Base-by-base conservation (phyloP, 1,140 invertebrate genomes). In the Matsumurasca onukii region DNA sequence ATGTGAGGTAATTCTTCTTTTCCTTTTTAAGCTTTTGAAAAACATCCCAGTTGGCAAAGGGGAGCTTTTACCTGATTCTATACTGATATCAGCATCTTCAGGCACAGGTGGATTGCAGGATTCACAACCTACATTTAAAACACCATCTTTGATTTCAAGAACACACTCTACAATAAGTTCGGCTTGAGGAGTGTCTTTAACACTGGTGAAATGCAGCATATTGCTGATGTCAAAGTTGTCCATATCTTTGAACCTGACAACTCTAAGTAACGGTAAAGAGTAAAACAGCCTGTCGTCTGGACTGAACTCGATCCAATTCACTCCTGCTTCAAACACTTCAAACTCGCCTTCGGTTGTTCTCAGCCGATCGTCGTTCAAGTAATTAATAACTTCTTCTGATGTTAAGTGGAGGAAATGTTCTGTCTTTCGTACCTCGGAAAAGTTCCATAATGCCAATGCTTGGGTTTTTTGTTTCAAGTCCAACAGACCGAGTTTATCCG, bases 401-500 rank as follows among this genome's bases (percentile, higher is more conserved):
- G 77, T 66, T 12, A 81, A 72, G 15, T 80, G 76, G 25, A 81
- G 62, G 69, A 82, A 82, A 51, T 80, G 78, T 57, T 78, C 76
- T 52, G 73, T 76, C 31, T 79, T 76, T 15, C 65, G 71, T 1
- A 80, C 78, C 57, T 68, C 55, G 22, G 66, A 48, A 69, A 75
- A 76, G 48, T 75, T 69, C 71, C 66, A 82, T 73, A 70, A 57
- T 52, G 67, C 75, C 73, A 73, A 51, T 20, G 63, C 61, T 67
- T 49, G 48, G 27, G 73, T 63, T 62, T 68, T 74, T 2, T 67
- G 31, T 31, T 72, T 59, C 9, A 75, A 59, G 22, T 70, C 68
- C 12, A 39, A 67, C 25, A 73, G 51, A 20, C 66, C 74, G 9
- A 83, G 71, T 49, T 76, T 72, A 55, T 77, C 71, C 67, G 81